Base-by-base conservation (phyloP, 2,888 invertebrate genomes). In the Agonopterix heracliana region DNA sequence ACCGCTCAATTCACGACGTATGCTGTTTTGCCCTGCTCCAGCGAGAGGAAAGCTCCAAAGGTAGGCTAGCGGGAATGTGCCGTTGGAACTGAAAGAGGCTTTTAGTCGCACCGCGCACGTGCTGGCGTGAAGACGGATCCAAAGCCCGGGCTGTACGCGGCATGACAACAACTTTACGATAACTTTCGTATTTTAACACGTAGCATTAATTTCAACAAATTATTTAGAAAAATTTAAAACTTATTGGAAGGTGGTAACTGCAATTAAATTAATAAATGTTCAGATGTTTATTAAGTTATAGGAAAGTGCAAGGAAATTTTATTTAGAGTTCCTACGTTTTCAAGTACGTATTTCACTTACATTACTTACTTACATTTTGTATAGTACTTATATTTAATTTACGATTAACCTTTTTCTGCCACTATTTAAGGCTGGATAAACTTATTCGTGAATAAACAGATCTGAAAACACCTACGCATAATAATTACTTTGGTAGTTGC, bases 71-170 rank as follows among this genome's bases (percentile, higher is more conserved):
- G 70, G 71, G 78, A 78, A 79, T 71, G 74, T 78, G 79, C 75
- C 75, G 77, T 71, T 74, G 70, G 72, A 71, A 62, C 66, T 66
- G 72, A 70, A 76, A 73, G 71, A 71, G 72, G 74, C 68, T 64
- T 82, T 82, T 79, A 88, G 87, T 88, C 71, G 78, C 74, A 63
- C 76, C 80, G 81, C 85, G 86, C 76, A 73, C 71, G 78, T 79
- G 74, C 68, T 68, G 68, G 75, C 75, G 83, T 71, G 74, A 63
- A 71, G 76, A 73, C 76, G 68, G 59, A 59, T 62, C 56, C 63
- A 58, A 54, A 66, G 72, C 57, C 57, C 57, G 60, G 54, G 42
- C 67, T 57, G 60, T 51, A 60, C 68, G 69, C 63, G 71, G 68
- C 69, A 73, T 78, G 78, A 74, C 76, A 78, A 74, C 73, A 87